These are phyloP conservation scores for Peromyscus melanophrys DNA, from an alignment of 2,797 vertebrate species.

Conservation along the genomic window DNA sequence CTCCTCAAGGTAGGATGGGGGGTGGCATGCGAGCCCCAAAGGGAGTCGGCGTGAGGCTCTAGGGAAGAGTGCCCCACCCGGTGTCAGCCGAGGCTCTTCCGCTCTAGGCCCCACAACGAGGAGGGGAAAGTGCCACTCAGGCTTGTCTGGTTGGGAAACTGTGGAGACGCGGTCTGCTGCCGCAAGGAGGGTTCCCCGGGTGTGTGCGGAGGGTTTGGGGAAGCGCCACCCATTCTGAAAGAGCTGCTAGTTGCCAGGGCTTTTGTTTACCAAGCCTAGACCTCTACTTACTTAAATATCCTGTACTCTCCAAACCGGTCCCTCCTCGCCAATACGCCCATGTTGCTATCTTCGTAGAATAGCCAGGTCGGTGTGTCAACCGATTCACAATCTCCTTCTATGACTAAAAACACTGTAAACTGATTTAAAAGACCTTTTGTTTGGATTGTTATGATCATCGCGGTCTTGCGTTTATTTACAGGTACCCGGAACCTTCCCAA, in stretches of 20 bases:
- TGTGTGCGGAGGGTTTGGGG: background rate
- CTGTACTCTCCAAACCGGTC: background rate
- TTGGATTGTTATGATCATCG: background rate
- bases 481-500: conserved; percentile 17
- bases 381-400: background rate
- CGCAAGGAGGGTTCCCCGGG: background rate
- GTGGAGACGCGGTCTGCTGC: background rate
- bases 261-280: background rate
- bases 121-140: background rate
- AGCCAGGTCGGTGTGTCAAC: background rate
- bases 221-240: background rate
- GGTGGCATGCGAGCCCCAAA: background rate
- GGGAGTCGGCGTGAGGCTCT: background rate
- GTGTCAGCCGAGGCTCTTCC: background rate
- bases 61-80: too few species aligned
- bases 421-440: conserved; percentile 10
- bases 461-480: conserved; percentile 16
- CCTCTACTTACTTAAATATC: background rate
- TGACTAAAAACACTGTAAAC: background rate
- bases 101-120: background rate
- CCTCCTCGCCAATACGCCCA: background rate
- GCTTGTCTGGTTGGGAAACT: background rate
- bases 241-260: background rate
- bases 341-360: background rate
- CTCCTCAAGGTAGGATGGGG: conserved; percentile 94